These are phyloP conservation scores for Hoplias malabaricus DNA, from an alignment of 2,113 vertebrate species.

Conservation along the genomic window DNA sequence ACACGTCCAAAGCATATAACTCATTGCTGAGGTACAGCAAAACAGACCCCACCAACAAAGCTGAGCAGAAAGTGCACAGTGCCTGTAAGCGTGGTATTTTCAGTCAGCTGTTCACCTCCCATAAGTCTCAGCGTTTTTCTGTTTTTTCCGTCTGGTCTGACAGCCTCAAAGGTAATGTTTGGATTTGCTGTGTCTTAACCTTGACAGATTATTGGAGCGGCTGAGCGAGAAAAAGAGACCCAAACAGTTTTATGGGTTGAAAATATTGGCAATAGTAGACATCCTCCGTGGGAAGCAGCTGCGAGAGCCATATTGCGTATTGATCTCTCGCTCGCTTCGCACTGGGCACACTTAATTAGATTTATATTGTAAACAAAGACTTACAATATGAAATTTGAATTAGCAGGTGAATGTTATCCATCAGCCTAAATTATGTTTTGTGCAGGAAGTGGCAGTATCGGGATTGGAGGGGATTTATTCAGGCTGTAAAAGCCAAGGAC, in stretches of 20 bases:
- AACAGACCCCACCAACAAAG: background rate
- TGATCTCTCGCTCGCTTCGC: conserved; percentile 74
- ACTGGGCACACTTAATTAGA: conserved; percentile 81
- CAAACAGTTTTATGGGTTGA: conserved; percentile 67
- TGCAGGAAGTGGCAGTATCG: conserved; percentile 66
- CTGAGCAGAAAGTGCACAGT: background rate
- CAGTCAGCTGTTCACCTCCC: background rate
- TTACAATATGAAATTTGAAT: conserved; percentile 74
- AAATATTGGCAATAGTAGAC: conserved; percentile 76
- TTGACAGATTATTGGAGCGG: conserved; percentile 73
- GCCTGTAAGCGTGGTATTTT: background rate
- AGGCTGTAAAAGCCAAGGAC: conserved; percentile 49
- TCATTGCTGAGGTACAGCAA: background rate
- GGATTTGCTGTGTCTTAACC: conserved; percentile 64
- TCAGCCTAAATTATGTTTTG: conserved; percentile 74
- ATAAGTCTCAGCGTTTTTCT: background rate
- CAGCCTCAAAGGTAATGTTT: conserved; percentile 58
- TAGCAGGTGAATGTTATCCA: conserved; percentile 75
- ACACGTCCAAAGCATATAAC: background rate
- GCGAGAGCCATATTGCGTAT: conserved; percentile 82
- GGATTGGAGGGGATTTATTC: conserved; percentile 67
- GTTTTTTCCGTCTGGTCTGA: conserved; percentile 18
- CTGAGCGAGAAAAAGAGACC: conserved; percentile 54
- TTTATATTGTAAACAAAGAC: conserved; percentile 86
- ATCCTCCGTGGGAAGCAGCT: conserved; percentile 77